Evolutionary conservation across 2,888 invertebrate genomes (phyloP), one percentile per base, ranked within the genome.

Genomic region (Drosophila sordidula): DNA sequence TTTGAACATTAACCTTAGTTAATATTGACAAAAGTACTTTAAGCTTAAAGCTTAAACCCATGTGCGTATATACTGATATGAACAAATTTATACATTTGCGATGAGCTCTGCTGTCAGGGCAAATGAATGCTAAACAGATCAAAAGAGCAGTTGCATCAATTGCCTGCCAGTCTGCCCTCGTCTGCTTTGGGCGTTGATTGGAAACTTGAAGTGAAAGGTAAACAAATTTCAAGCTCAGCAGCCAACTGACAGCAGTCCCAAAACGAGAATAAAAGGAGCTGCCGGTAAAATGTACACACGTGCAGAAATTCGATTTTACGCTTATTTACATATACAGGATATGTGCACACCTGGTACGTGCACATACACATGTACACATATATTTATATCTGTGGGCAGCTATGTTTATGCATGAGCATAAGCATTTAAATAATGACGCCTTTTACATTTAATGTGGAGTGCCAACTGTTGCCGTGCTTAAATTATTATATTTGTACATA

Each of bases 101-200:
- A 36, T 63, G 42, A 54, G 54, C 34, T 9, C 9, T 34, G 12
- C 14, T 69, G 78, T 70, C 70, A 63, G 41, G 52, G 47, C 58
- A 56, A 66, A 51, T 51, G 34, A 64, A 52, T 52, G 39, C 61
- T 70, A 69, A 70, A 50, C 70, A 75, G 78, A 81, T 83, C 71
- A 79, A 77, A 80, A 63, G 78, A 65, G 78, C 74, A 79, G 56
- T 54, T 68, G 58, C 62, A 68, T 68, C 79, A 71, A 79, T 79
- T 73, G 73, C 73, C 68, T 68, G 64, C 51, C 74, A 46, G 45
- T 59, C 14, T 26, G 22, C 38, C 41, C 16, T 34, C 34, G 14
- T 25, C 47, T 64, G 49, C 49, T 34, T 12, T 6, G 12, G 51
- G 66, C 66, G 66, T 51, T 63, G 63, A 63, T 65, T 50, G 50